Evolutionary conservation across 2,113 vertebrate genomes (phyloP), one percentile per base, ranked within the genome.

Genomic region (Cavia porcellus): DNA sequence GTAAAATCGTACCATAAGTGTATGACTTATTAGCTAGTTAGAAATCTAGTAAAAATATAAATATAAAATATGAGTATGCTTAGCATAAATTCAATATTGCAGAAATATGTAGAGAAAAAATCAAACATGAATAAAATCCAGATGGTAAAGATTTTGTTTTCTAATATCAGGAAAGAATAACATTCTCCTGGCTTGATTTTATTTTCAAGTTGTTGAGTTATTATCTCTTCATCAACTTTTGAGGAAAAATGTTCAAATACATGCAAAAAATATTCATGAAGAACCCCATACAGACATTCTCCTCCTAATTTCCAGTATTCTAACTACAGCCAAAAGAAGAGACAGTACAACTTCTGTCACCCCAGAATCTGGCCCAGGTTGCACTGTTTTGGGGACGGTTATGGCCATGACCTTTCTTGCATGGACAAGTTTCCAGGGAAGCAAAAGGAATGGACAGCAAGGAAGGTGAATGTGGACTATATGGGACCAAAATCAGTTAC

Each of bases 1-100:
- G 47, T 93, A 77, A 95, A 96, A 84, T 30, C 77, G 96, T 94
- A 66, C 3, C 9, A 80, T 74, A 57, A 95, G 68, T 57, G 6
- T 64, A 83, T 82, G 20, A 74, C 7, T 68, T 20, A 35, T 88
- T 93, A 86, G 81, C 81, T 61, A 92, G 25, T 77, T 85, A 82
- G 24, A 95, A 97, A 93, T 62, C 15, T 28, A 92, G 20, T 32
- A 94, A 94, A 94, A 95, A 92, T 79, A 57, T 84, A 88, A 86
- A 55, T 3, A 52, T 66, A 79, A 90, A 87, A 91, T 79, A 57
- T 83, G 86, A 75, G 4, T 62, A 74, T 59, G 55, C 17, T 75
- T 96, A 89, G 89, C 47, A 57, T 84, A 79, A 96, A 95, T 89
- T 93, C n/a, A 96, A 52, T 28, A 89, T 4, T 85, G 1, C 5